phyloP scores from a whole-genome alignment of 2,113 vertebrate species.

The Phyllostomus hastatus region DNA sequence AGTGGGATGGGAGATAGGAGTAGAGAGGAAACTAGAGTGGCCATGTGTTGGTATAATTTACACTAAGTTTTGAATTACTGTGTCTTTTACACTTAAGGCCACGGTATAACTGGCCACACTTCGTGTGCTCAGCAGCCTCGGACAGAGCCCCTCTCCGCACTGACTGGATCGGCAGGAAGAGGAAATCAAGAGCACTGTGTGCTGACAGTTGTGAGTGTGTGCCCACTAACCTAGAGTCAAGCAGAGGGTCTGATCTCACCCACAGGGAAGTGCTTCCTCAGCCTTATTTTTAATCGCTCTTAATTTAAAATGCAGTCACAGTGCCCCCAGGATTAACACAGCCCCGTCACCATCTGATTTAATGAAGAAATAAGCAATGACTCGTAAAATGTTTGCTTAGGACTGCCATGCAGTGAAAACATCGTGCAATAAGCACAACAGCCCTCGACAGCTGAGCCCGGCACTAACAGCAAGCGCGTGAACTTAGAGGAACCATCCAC shows the following conservation, averaged over 20 bases:
- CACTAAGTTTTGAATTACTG: neutral
- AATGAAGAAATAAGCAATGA: neutral
- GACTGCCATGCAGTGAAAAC: neutral
- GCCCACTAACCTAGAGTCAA: neutral
- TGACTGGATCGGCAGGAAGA: neutral
- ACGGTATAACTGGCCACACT: neutral
- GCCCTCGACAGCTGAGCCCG: neutral
- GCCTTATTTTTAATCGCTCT: neutral
- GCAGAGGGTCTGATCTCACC: neutral
- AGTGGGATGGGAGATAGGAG: neutral
- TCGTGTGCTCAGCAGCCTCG: neutral
- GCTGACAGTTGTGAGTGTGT: neutral
- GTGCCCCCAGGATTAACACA: neutral
- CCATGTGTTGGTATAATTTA: neutral
- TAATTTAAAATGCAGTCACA: neutral
- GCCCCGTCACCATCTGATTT: neutral
- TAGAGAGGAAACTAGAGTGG: neutral
- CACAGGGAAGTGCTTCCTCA: neutral
- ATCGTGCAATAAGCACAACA: neutral
- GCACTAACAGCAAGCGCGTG: neutral
- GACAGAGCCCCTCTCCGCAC: neutral
- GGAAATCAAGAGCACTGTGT: neutral
- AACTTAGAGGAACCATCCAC: neutral
- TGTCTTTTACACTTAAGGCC: neutral
- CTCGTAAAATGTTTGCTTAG: neutral